Evolutionary conservation across 2,888 invertebrate species (phyloP).

Genomic region (Aspidiotus rigidus): DNA sequence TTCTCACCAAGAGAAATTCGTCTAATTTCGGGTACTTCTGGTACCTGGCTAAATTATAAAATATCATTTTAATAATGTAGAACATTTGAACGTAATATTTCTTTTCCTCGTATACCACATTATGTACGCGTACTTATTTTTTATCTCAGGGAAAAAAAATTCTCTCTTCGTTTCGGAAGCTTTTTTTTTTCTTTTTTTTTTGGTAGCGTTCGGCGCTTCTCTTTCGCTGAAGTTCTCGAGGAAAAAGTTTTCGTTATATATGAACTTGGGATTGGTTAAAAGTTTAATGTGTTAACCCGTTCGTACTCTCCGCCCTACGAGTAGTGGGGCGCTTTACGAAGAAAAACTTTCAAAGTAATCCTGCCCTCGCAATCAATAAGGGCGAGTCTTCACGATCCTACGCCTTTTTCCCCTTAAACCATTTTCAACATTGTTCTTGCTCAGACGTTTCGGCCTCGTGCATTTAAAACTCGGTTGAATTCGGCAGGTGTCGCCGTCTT

Average conservation of each 20-base stretch:
- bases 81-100: not conserved
- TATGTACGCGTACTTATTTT: no score
- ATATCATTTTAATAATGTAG: constrained; percentile 28
- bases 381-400: constrained; percentile 31
- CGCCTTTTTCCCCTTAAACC: constrained; percentile 33
- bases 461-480: constrained; percentile 31
- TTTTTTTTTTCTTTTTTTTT: no score
- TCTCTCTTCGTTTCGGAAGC: no score
- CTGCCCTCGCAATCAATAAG: constrained; percentile 32
- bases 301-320: constrained; percentile 34
- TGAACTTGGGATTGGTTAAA: constrained; percentile 33
- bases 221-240: constrained; percentile 15
- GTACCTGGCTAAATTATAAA: constrained; percentile 18
- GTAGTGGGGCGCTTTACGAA: constrained; percentile 29
- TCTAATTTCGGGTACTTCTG: constrained; percentile 4
- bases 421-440: constrained; percentile 33
- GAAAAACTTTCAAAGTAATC: constrained; percentile 34
- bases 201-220: no score
- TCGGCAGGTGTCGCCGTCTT: constrained; percentile 33
- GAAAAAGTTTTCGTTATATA: constrained; percentile 23
- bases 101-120: constrained; percentile 14
- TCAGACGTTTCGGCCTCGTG: constrained; percentile 33
- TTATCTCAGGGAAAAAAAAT: no score
- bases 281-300: constrained; percentile 35
- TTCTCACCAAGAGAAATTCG: constrained; percentile 3